Evolutionary conservation across 1,140 invertebrate species (phyloP).

Genomic region (Lucilia sericata): DNA sequence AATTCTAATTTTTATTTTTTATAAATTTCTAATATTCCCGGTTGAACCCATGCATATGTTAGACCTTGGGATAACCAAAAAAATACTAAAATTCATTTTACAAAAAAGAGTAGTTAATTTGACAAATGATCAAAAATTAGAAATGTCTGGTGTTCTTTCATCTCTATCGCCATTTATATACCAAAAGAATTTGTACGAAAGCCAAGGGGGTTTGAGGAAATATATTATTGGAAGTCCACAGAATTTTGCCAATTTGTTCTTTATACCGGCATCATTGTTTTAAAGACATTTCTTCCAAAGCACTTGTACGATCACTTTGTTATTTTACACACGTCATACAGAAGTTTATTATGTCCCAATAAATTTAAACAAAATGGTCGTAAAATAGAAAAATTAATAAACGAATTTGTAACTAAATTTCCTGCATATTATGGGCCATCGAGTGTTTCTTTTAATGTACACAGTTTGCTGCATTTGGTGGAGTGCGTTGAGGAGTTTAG

Average conservation of each 20-base stretch:
- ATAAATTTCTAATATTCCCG: not conserved
- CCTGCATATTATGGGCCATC: too few species aligned
- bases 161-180: constrained; percentile 46
- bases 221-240: constrained; percentile 64
- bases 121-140: not conserved
- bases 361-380: too few species aligned
- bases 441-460: too few species aligned
- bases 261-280: constrained; percentile 53
- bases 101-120: constrained; percentile 19
- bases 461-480: too few species aligned
- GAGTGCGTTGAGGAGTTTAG: too few species aligned
- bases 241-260: too few species aligned
- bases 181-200: constrained; percentile 68
- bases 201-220: constrained; percentile 62
- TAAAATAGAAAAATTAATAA: too few species aligned
- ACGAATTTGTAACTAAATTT: too few species aligned
- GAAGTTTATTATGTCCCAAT: too few species aligned
- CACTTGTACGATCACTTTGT: constrained; percentile 68
- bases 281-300: constrained; percentile 58
- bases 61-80: constrained; percentile 30
- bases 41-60: not conserved
- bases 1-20: too few species aligned
- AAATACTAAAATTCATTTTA: constrained; percentile 3
- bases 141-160: not conserved
- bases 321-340: constrained; percentile 50